Percentiles rank a stretch among this genome's conserved stretches.
These are phyloP conservation scores for Pelobates fuscus DNA, from an alignment of 2,113 vertebrate species.

Conservation along the genomic window DNA sequence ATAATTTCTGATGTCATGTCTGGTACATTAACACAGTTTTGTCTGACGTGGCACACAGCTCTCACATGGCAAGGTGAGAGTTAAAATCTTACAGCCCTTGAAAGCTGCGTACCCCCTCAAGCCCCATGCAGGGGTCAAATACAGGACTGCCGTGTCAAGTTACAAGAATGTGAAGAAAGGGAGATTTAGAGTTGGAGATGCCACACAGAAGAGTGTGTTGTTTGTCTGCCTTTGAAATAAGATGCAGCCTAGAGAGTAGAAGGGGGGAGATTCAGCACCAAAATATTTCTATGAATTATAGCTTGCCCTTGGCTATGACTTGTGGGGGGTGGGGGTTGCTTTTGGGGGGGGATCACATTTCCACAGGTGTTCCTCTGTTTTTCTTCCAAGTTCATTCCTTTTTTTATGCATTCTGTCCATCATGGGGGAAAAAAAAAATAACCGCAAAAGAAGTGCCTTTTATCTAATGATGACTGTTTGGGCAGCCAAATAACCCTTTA, in stretches of 20 bases:
- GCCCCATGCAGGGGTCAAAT: slow-evolving; percentile 64
- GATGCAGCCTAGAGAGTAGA: slow-evolving; percentile 59
- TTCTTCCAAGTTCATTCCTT: slow-evolving; percentile 78
- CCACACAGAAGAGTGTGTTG: slow-evolving; percentile 69
- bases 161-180: slow-evolving; percentile 73
- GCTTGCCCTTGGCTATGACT: slow-evolving; percentile 59
- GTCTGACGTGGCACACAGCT: slow-evolving; percentile 36
- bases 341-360: slow-evolving; percentile 69
- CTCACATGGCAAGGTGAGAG: slow-evolving; percentile 30
- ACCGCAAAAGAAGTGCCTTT: slow-evolving; percentile 19
- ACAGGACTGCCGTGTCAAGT: slow-evolving; percentile 64
- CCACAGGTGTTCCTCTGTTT: slow-evolving; percentile 77
- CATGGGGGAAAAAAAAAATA: slow-evolving; percentile 42
- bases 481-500: slow-evolving; percentile 26
- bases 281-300: slow-evolving; percentile 63
- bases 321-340: slow-evolving; percentile 56
- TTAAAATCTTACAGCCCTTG: slow-evolving; percentile 21
- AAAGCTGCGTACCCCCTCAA: slow-evolving; percentile 40
- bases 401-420: slow-evolving; percentile 70
- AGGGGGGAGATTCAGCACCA: slow-evolving; percentile 56
- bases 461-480: slow-evolving; percentile 43
- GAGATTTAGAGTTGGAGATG: slow-evolving; percentile 75
- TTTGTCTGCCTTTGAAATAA: slow-evolving; percentile 77
- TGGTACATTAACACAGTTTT: background rate
- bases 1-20: background rate